phyloP scores from a whole-genome alignment of 53 echinoderm and acorn worm species.

The Paelopatides confundens region DNA sequence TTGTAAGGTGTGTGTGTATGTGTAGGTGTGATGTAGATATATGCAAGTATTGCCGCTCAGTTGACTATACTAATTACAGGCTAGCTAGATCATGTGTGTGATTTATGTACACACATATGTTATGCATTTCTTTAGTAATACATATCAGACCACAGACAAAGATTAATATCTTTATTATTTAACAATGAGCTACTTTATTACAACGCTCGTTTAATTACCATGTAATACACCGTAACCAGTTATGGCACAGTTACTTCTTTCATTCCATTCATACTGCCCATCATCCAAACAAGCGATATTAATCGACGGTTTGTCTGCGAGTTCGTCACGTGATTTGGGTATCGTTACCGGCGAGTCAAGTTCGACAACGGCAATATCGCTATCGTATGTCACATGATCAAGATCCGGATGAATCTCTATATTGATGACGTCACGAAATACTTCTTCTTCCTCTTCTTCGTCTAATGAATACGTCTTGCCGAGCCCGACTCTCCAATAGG shows the following conservation, averaged over 20 bases:
- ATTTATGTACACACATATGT: too few relatives aligned
- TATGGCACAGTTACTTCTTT: not conserved
- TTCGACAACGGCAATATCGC: constrained; percentile 26
- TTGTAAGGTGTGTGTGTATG: too few relatives aligned
- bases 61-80: too few relatives aligned
- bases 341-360: not conserved
- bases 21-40: too few relatives aligned
- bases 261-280: not conserved
- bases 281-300: constrained; percentile 26
- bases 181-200: too few relatives aligned
- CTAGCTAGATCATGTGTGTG: too few relatives aligned
- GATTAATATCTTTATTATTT: too few relatives aligned
- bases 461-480: not conserved
- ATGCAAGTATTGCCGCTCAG: too few relatives aligned
- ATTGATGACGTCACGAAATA: constrained; percentile 15
- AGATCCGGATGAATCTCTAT: constrained; percentile 10
- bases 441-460: not conserved
- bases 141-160: too few relatives aligned
- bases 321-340: not conserved
- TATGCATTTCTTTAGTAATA: too few relatives aligned
- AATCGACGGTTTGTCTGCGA: not conserved
- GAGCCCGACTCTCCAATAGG: constrained; percentile 11
- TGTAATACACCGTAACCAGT: constrained; percentile 29
- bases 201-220: not conserved
- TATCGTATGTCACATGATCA: constrained; percentile 5